A percentile compares a stretch with the other conserved stretches of the same genome.
Evolutionary conservation across 1,140 invertebrate species (phyloP).

Genomic region (Steinernema feltiae): DNA sequence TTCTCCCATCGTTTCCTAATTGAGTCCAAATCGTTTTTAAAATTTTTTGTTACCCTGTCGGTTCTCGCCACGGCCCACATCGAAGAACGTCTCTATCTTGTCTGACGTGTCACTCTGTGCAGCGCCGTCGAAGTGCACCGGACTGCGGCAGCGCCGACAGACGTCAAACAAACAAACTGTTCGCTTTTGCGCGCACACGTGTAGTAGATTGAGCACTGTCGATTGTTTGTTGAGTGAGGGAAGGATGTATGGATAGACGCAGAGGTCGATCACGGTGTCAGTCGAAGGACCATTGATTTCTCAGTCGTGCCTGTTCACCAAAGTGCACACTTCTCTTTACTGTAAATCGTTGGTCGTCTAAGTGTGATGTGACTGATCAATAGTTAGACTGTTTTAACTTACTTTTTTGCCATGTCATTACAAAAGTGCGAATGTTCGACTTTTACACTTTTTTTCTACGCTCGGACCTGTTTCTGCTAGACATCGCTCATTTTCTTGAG

Average conservation of each 20-base stretch:
- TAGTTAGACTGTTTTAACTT: too few species aligned
- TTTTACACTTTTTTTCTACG: too few species aligned
- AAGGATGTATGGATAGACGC: too few species aligned
- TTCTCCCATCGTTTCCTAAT: too few species aligned
- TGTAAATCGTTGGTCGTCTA: too few species aligned
- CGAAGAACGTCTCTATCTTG: neutral
- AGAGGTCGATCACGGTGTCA: neutral
- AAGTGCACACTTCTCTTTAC: neutral
- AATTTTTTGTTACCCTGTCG: neutral
- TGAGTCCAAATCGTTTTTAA: too few species aligned
- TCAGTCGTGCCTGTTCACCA: neutral
- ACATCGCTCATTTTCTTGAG: too few species aligned
- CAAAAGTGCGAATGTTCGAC: too few species aligned
- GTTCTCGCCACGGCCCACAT: constrained; percentile 8
- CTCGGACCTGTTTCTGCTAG: too few species aligned
- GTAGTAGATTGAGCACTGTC: neutral
- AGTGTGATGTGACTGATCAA: too few species aligned
- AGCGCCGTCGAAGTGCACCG: neutral
- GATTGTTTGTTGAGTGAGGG: neutral
- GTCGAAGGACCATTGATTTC: neutral
- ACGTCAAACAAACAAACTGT: neutral
- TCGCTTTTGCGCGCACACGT: neutral
- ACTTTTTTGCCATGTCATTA: too few species aligned
- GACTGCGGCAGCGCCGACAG: neutral
- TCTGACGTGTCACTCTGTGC: constrained; percentile 1